Conservation (phyloP, 2,113 vertebrate species). For the Xenus cinereus region DNA sequence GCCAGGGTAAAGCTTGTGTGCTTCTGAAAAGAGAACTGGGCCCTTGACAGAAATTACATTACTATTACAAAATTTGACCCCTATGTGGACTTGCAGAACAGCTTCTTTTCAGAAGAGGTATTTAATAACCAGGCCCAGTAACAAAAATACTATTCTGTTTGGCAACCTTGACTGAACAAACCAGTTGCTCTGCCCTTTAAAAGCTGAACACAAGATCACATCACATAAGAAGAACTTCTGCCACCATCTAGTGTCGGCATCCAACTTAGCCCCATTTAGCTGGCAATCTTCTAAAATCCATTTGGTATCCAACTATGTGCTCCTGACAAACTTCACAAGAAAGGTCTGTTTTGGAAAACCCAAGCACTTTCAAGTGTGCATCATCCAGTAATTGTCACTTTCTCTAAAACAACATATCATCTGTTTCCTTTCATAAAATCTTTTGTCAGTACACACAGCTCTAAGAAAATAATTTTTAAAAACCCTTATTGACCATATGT, state of each 20-base stretch:
- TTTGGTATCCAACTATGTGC: not conserved
- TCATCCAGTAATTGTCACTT: not conserved
- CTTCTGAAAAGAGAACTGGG: not conserved
- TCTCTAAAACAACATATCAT: not conserved
- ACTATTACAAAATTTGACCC: not conserved
- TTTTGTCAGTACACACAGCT: not conserved
- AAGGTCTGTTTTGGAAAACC: not conserved
- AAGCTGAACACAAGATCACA: not conserved
- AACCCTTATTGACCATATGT: not conserved
- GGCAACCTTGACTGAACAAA: slow-evolving; percentile 17
- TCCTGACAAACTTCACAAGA: not conserved
- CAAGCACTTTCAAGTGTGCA: not conserved
- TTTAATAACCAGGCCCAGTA: not conserved
- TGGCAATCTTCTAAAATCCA: not conserved
- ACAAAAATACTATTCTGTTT: slow-evolving; percentile 12
- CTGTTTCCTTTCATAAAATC: not conserved
- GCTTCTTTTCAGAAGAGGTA: not conserved
- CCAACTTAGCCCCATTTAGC: not conserved
- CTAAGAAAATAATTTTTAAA: not conserved
- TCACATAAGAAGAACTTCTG: not conserved
- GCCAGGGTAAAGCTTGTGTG: not conserved
- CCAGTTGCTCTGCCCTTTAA: slow-evolving; percentile 27
- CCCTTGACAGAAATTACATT: not conserved
- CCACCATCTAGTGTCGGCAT: not conserved
- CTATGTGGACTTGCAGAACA: not conserved